Conservation (phyloP, 2,888 invertebrate genomes). For the Bombyx huttoni region DNA sequence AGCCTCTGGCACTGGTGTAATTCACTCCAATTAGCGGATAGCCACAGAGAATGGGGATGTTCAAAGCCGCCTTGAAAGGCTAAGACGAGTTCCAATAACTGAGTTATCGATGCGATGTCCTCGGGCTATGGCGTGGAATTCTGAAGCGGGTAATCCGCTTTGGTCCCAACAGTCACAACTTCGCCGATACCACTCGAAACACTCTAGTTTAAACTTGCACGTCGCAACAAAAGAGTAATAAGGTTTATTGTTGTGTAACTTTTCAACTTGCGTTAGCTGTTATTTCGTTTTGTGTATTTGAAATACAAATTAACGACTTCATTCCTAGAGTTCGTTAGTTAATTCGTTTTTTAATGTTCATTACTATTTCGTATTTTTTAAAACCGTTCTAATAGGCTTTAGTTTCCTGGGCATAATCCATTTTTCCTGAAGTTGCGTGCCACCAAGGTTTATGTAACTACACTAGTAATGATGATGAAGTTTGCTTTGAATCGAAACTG, state of each 20-base stretch:
- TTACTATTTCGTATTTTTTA: too few relatives aligned
- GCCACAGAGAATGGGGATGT: conserved; percentile 8
- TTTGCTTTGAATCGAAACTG: too few relatives aligned
- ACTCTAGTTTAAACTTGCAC: conserved; percentile 45
- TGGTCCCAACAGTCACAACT: conserved; percentile 39
- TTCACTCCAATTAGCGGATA: conserved; percentile 8
- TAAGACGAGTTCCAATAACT: conserved; percentile 29
- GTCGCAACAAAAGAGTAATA: conserved; percentile 44
- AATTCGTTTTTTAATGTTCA: too few relatives aligned
- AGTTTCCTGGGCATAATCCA: too few relatives aligned
- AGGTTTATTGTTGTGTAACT: conserved; percentile 34
- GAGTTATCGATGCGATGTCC: conserved; percentile 37
- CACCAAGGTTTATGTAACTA: too few relatives aligned
- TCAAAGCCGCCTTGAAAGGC: not conserved
- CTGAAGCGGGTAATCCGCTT: conserved; percentile 41
- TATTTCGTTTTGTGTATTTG: not conserved
- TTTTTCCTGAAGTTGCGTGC: too few relatives aligned
- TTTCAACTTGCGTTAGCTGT: conserved; percentile 3
- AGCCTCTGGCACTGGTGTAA: conserved; percentile 10
- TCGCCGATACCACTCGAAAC: conserved; percentile 43
- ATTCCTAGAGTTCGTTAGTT: not conserved
- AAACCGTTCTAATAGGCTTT: too few relatives aligned
- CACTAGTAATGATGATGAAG: too few relatives aligned
- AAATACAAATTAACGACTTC: conserved; percentile 5
- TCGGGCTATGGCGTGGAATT: conserved; percentile 23